phyloP scores from a whole-genome alignment of 2,888 invertebrate genomes.

The Melanotus villosus region DNA sequence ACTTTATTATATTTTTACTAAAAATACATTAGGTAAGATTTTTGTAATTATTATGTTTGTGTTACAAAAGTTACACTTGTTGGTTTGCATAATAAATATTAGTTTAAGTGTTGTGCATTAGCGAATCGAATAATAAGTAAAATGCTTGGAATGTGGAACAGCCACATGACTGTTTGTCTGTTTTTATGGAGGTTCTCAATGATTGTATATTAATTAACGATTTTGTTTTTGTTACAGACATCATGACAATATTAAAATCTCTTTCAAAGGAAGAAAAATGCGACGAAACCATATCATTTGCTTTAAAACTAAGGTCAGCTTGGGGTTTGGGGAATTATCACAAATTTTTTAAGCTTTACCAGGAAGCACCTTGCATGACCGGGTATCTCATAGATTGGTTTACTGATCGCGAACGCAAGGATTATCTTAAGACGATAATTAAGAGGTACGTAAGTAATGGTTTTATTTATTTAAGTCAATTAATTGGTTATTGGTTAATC shows the following conservation, averaged over 20 bases:
- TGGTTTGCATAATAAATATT: no score
- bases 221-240: constrained; percentile 82
- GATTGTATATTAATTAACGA: no score
- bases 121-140: no score
- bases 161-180: no score
- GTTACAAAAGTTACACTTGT: no score
- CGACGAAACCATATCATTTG: constrained; percentile 88
- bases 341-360: constrained; percentile 93
- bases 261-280: constrained; percentile 83
- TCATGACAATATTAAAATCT: constrained; percentile 90
- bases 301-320: constrained; percentile 90
- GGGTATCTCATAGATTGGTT: constrained; percentile 99
- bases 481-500: not conserved
- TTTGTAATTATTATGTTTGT: no score
- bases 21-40: constrained; percentile 90
- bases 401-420: constrained; percentile 93
- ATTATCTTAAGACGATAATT: constrained; percentile 91
- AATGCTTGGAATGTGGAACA: no score
- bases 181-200: no score
- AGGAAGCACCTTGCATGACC: constrained; percentile 93
- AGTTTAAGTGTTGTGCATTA: no score
- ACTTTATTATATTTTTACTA: constrained; percentile 98
- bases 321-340: constrained; percentile 95
- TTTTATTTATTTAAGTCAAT: constrained; percentile 3
- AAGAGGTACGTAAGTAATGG: constrained; percentile 90